These are phyloP conservation scores for Dryobates pubescens DNA, from an alignment of 2,797 vertebrate genomes.

Conservation along the genomic window DNA sequence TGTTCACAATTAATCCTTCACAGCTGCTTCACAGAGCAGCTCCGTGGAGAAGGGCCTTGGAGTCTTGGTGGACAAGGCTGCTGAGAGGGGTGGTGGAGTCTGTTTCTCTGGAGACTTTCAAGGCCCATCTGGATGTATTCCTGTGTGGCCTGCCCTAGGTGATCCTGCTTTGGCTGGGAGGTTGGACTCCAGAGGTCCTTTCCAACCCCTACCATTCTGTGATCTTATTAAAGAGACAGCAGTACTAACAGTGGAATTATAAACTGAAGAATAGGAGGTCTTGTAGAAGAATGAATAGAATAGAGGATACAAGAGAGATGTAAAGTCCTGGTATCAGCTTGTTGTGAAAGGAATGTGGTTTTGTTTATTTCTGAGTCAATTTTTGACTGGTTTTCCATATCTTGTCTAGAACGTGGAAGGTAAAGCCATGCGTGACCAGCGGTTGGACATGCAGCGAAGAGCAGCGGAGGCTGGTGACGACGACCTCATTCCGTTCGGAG, in stretches of 20 bases:
- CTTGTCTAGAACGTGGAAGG: slow-evolving; percentile 87
- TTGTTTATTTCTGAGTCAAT: neutral
- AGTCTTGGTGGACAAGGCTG: no score
- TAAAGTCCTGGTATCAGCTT: neutral
- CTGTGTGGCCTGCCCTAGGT: no score
- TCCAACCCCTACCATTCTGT: no score
- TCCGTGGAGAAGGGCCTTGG: no score
- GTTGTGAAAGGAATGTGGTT: neutral
- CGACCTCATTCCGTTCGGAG: slow-evolving; percentile 97
- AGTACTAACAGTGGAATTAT: neutral
- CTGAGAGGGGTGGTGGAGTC: no score
- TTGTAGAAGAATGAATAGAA: neutral
- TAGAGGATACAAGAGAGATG: neutral
- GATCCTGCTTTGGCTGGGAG: no score
- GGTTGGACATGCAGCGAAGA: slow-evolving; percentile 90
- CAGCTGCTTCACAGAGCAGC: neutral
- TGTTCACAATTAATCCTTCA: neutral
- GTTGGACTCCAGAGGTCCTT: no score
- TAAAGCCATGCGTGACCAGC: slow-evolving; percentile 89
- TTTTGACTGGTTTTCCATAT: neutral
- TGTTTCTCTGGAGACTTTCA: no score
- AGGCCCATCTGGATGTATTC: no score
- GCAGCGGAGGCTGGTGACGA: slow-evolving; percentile 93
- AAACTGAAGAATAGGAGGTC: neutral
- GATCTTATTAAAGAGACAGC: neutral